phyloP scores from a whole-genome alignment of 1,140 invertebrate species.

The Diuraphis noxia region DNA sequence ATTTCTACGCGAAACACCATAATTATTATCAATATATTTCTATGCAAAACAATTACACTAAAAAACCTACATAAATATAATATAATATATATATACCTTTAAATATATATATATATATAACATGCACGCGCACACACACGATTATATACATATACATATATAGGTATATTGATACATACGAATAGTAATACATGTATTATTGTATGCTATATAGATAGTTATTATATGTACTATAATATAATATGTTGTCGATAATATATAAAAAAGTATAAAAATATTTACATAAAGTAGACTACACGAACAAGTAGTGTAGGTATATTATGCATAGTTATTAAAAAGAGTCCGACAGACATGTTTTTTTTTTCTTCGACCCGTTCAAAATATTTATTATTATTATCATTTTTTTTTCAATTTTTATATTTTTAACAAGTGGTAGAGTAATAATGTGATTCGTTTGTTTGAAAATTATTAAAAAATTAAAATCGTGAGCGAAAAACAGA shows the following conservation, averaged over 20 bases:
- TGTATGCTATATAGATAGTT: neutral
- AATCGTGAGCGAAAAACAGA: slow-evolving; percentile 45
- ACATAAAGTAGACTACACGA: slow-evolving; percentile 50
- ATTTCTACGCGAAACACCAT: slow-evolving; percentile 16
- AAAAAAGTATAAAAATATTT: slow-evolving; percentile 54
- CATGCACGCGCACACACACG: neutral
- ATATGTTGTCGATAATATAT: slow-evolving; percentile 39
- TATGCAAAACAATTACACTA: slow-evolving; percentile 19
- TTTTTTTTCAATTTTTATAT: neutral
- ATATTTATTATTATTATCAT: slow-evolving; percentile 28
- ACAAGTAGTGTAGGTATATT: slow-evolving; percentile 47
- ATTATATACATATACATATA: neutral
- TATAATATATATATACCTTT: neutral
- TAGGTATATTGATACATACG: neutral
- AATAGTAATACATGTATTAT: slow-evolving; percentile 11
- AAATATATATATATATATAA: neutral
- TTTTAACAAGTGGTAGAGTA: slow-evolving; percentile 45
- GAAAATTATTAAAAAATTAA: slow-evolving; percentile 32
- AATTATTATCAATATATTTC: slow-evolving; percentile 11
- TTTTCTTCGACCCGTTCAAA: neutral
- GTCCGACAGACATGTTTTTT: slow-evolving; percentile 8
- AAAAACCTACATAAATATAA: slow-evolving; percentile 22
- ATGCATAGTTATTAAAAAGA: slow-evolving; percentile 12
- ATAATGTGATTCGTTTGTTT: slow-evolving; percentile 34
- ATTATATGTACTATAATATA: neutral